phyloP scores from a whole-genome alignment of 2,888 invertebrate species.

The Tyria jacobaeae region DNA sequence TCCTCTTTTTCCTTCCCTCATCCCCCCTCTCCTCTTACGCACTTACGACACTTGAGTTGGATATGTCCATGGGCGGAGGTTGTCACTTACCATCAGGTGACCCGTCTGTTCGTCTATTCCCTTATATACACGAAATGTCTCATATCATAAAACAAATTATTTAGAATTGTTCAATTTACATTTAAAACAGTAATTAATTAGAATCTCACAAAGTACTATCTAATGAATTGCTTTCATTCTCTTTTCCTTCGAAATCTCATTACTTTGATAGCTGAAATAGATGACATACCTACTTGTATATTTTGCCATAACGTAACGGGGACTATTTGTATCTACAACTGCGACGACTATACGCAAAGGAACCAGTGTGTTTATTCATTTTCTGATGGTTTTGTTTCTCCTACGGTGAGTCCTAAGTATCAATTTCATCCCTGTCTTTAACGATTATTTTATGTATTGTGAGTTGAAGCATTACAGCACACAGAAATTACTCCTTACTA shows the following conservation, averaged over 20 bases:
- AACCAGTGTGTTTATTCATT: background rate
- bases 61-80: no score
- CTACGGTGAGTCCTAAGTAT: background rate
- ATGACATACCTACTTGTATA: background rate
- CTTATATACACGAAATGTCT: no score
- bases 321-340: background rate
- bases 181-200: background rate
- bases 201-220: background rate
- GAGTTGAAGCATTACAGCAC: no score
- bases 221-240: background rate
- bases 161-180: background rate
- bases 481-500: no score
- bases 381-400: background rate
- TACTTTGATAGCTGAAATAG: background rate
- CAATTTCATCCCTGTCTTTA: background rate
- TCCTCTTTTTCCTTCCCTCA: no score
- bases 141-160: no score
- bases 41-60: no score
- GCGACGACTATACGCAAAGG: background rate
- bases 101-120: no score
- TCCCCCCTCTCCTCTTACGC: no score
- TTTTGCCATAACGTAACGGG: no score
- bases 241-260: background rate
- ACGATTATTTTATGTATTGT: no score
- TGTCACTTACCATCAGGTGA: no score